These are phyloP conservation scores for Drosophila histrio DNA, from an alignment of 2,888 invertebrate species.

Conservation along the genomic window DNA sequence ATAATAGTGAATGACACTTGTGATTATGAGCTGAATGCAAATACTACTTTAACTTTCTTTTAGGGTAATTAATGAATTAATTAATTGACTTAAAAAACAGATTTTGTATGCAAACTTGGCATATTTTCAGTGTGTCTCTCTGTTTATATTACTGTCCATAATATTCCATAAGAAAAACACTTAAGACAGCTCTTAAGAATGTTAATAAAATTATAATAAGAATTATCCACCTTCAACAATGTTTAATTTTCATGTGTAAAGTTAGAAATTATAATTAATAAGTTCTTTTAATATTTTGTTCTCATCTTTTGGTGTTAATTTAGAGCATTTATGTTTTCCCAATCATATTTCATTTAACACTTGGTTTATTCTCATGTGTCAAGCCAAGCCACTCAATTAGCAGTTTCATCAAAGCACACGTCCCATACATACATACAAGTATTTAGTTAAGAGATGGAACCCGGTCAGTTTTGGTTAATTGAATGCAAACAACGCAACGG, in stretches of 20 bases:
- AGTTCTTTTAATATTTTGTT: neutral
- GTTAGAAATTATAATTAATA: neutral
- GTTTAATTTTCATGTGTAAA: too few relatives aligned
- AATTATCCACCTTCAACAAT: too few relatives aligned
- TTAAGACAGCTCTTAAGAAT: too few relatives aligned
- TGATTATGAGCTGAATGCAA: neutral
- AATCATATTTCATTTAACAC: slow-evolving; percentile 47
- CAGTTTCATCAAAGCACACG: slow-evolving; percentile 25
- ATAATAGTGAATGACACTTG: slow-evolving; percentile 9
- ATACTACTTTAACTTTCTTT: neutral
- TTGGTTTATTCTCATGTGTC: slow-evolving; percentile 34
- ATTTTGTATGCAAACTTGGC: neutral
- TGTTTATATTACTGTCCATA: neutral
- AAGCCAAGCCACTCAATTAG: slow-evolving; percentile 62
- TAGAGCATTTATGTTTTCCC: slow-evolving; percentile 18
- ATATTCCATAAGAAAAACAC: neutral
- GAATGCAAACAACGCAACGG: slow-evolving; percentile 72
- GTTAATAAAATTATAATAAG: too few relatives aligned
- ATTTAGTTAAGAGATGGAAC: neutral
- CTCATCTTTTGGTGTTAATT: neutral
- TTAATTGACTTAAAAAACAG: neutral
- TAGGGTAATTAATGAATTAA: too few relatives aligned
- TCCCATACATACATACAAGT: neutral
- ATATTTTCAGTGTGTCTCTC: neutral
- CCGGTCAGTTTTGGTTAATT: slow-evolving; percentile 78